These are phyloP conservation scores for Rhombomys opimus DNA, from an alignment of 2,113 vertebrate species.

Conservation along the genomic window DNA sequence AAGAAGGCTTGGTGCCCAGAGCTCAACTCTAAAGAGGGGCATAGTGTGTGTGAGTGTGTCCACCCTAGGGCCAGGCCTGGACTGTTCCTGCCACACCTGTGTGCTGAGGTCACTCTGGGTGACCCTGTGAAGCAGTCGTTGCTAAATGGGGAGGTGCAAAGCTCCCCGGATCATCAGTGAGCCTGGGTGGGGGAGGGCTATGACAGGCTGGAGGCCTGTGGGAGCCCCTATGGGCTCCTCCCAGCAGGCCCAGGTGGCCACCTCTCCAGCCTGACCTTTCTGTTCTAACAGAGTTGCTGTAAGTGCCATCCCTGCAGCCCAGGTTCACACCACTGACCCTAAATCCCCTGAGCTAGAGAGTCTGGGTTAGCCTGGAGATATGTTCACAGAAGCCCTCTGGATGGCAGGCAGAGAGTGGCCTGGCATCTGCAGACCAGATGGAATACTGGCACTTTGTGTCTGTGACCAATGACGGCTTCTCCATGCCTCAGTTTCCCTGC, in stretches of 20 bases:
- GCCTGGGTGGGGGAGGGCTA: not conserved
- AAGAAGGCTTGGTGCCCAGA: not conserved
- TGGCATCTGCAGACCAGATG: not conserved
- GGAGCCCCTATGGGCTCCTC: not conserved
- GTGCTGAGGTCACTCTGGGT: slow-evolving; percentile 70
- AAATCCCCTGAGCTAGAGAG: not conserved
- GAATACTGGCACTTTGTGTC: too few species aligned
- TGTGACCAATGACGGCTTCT: not conserved
- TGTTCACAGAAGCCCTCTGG: not conserved
- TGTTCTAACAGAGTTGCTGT: not conserved
- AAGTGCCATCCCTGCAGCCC: not conserved
- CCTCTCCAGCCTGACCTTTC: slow-evolving; percentile 23
- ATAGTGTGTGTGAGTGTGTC: not conserved
- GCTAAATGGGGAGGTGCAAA: slow-evolving; percentile 83
- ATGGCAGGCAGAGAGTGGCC: not conserved
- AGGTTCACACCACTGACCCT: not conserved
- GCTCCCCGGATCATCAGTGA: slow-evolving; percentile 68
- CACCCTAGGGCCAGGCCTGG: not conserved
- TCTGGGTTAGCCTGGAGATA: not conserved
- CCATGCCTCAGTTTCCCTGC: not conserved
- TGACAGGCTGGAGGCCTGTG: not conserved
- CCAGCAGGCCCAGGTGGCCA: slow-evolving; percentile 47
- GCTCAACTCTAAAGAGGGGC: not conserved
- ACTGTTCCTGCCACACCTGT: slow-evolving; percentile 45
- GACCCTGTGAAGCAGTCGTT: slow-evolving; percentile 58